phyloP scores from a whole-genome alignment of 2,797 vertebrate genomes.

The Glossophaga mutica region DNA sequence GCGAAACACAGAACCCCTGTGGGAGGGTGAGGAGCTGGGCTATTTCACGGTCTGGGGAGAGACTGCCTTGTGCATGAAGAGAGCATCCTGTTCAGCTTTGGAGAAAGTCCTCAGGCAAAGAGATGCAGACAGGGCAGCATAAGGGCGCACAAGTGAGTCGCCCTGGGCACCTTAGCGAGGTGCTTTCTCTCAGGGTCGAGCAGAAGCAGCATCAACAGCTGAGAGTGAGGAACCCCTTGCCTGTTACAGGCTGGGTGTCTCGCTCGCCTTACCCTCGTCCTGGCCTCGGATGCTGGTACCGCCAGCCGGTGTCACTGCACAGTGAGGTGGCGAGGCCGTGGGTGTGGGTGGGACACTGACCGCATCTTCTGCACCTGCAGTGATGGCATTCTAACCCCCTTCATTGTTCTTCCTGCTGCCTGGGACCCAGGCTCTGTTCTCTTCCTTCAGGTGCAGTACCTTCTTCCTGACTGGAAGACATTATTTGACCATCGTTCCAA shows the following conservation, averaged over 20 bases:
- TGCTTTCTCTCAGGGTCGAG: accelerated
- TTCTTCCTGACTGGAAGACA: background rate
- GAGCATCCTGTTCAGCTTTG: background rate
- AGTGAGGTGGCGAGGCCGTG: background rate
- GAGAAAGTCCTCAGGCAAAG: background rate
- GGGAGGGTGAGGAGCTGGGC: background rate
- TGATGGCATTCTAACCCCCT: background rate
- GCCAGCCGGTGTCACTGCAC: background rate
- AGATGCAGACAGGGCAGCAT: background rate
- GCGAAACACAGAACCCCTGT: accelerated
- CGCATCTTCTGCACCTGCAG: background rate
- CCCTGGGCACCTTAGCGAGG: background rate
- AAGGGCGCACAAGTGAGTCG: accelerated
- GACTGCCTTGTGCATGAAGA: background rate
- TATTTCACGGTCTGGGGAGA: background rate
- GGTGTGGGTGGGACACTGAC: background rate
- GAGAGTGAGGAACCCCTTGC: background rate
- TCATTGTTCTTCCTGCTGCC: background rate
- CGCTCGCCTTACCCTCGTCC: accelerated
- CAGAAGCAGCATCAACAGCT: background rate
- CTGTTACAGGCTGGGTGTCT: accelerated
- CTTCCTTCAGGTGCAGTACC: background rate
- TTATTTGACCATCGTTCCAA: background rate
- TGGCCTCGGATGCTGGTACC: background rate
- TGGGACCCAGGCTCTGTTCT: background rate